A percentile compares a stretch with the other conserved stretches of the same genome.
Evolutionary conservation across 53 echinoderm and acorn worm species (phyloP).

Genomic region (Echinometra lucunter): DNA sequence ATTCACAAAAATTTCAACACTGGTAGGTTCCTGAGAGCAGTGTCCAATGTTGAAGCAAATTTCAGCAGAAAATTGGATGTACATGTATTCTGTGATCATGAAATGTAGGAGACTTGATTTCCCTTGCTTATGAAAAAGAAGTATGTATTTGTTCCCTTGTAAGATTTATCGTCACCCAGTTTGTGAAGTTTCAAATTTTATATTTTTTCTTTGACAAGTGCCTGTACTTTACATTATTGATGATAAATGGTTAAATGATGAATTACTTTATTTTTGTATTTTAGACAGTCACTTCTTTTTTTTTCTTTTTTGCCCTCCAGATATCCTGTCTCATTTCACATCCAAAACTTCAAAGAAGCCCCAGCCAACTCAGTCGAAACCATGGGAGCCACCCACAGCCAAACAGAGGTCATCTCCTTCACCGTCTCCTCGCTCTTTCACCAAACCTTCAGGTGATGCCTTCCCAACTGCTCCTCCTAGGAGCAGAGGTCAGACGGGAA

Average conservation of each 20-base stretch:
- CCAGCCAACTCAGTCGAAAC: conserved; percentile 40
- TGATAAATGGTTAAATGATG: not conserved
- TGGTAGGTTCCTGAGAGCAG: too few species aligned
- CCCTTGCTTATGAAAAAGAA: too few species aligned
- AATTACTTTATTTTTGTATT: not conserved
- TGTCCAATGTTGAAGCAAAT: too few species aligned
- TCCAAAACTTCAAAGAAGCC: conserved; percentile 60
- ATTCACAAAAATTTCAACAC: too few species aligned
- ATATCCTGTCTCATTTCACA: conserved; percentile 75
- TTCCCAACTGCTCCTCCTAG: conserved; percentile 45
- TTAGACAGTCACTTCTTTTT: not conserved
- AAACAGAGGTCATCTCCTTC: conserved; percentile 45
- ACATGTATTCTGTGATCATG: too few species aligned
- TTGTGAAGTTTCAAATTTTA: too few species aligned
- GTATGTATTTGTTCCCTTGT: too few species aligned
- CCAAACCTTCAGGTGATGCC: conserved; percentile 21
- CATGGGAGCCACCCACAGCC: conserved; percentile 54
- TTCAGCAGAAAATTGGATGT: too few species aligned
- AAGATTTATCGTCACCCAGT: too few species aligned
- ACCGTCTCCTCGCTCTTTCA: conserved; percentile 49
- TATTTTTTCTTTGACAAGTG: too few species aligned
- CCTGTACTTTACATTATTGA: not conserved
- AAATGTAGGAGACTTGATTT: too few species aligned
- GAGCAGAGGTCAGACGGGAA: not conserved
- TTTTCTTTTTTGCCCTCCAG: conserved; percentile 19